phyloP scores from a whole-genome alignment of 2,113 vertebrate genomes.

The Ageneiosus marmoratus region DNA sequence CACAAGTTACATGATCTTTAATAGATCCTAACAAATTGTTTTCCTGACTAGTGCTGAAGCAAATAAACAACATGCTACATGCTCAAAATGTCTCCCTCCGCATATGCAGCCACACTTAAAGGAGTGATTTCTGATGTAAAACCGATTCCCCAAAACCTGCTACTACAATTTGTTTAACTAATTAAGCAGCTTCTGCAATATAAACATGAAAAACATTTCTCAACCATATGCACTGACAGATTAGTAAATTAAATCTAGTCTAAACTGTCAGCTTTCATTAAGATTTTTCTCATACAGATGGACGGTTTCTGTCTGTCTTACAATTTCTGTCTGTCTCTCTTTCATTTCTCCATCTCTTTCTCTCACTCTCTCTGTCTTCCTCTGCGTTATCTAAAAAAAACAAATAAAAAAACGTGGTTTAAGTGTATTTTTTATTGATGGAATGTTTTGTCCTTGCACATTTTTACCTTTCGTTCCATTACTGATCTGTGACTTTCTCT shows the following conservation, averaged over 20 bases:
- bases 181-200: slow-evolving; percentile 1
- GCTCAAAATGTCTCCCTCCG: not conserved
- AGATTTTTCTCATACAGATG: not conserved
- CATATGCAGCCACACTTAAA: not conserved
- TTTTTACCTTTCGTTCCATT: not conserved
- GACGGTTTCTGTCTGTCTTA: not conserved
- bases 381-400: not conserved
- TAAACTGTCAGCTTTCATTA: slow-evolving; percentile 15
- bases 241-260: not conserved
- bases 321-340: not conserved
- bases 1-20: too few relatives aligned
- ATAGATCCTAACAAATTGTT: not conserved
- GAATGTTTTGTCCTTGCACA: not conserved
- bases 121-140: not conserved
- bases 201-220: not conserved
- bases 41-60: not conserved
- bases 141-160: not conserved
- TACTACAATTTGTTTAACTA: not conserved
- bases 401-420: not conserved
- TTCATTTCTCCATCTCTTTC: not conserved
- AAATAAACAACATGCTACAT: not conserved
- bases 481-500: not conserved
- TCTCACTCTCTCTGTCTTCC: not conserved
- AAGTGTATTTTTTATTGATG: not conserved
- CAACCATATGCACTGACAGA: not conserved